Evolutionary conservation across 2,888 invertebrate species (phyloP), one percentile per base, ranked within the genome.

Genomic region (Drosophila ochracea): DNA sequence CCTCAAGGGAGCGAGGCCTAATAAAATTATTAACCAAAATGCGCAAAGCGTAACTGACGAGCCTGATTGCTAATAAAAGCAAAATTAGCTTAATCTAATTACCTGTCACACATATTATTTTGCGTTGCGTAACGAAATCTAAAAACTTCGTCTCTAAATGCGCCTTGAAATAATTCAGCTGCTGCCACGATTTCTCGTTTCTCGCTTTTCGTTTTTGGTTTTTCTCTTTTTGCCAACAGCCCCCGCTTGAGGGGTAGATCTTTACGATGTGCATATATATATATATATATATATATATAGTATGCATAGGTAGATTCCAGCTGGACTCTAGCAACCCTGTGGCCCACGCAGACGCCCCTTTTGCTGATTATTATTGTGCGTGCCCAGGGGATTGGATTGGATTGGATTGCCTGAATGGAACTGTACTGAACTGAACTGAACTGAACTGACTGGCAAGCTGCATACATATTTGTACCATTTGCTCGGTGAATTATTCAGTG

Each of bases 81-180:
- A 81, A 87, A 92, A 91, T 91, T 91, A 91, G 84, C 88, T 83
- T 90, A 91, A 91, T 92, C 92, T 88, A 91, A 91, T 91, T 92
- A 92, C 79, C 84, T 90, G 92, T 83, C 91, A 89, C 88, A 82
- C 89, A 85, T 85, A 89, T 85, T 83, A 91, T 89, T 78, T 72
- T 64, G 30, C 59, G 59, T 76, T 69, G 78, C 80, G 69, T 72
- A 82, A 74, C 76, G 80, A 83, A 81, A 73, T 50, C 78, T 58
- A 49, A 50, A 67, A 72, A 54, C 43, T 53, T 52, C 9, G 47
- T 25, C 28, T 65, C 37, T 52, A 54, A 57, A 54, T 54, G 43
- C 62, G 39, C 67, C 58, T 74, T 39, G 28, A 47, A 66, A 68
- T 62, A 67, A 64, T 53, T 80, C 83, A 80, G 80, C 80, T 82